Evolutionary conservation across 2,888 invertebrate genomes (phyloP), one percentile per base, ranked within the genome.

Genomic region (Ophion obscuratus): DNA sequence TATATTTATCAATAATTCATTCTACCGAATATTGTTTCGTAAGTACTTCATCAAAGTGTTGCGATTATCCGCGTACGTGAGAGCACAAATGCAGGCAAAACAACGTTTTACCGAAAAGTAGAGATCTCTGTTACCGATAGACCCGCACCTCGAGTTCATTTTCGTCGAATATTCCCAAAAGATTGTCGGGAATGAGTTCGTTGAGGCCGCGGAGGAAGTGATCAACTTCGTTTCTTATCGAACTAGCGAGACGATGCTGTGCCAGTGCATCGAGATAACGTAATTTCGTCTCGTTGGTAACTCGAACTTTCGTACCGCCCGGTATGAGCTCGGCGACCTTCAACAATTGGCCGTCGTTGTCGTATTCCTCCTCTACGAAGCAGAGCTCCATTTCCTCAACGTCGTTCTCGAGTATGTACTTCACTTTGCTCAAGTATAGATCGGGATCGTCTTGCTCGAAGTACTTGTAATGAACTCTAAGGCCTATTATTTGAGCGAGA

Each of bases 391-490:
- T 96, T 74, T 95, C 95, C 93, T 98, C 98, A 88, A 98, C 96
- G 94, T 98, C 97, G 88, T 98, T 97, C 91, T 99, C 98, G 89
- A 98, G 95, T 88, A 99, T 97, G 94, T 98, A 99, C 93, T 98
- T 98, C 66, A 99, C 97, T 95, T 99, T 99, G n/a, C 97, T 97
- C 87, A 98, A 95, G 94, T 98, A 99, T 83, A 99, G 95, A 94
- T 98, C 98, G 0, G 99, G 98, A 95, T 99, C 99, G 93, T 99
- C 99, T 94, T 98, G 98, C 93, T 99, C 98, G 94, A 99, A 99
- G 94, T 99, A 98, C 97, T 98, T 98, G 92, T 98, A 98, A 94
- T 98, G 98, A 85, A 99, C 98, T 86, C 98, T 94, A 57, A 99
- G 96, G 24, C 99, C 99, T 91, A 99, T 99, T 88, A 99, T 96